Evolutionary conservation across 1,140 invertebrate species (phyloP), one percentile per base, ranked within the genome.

Genomic region (Notospermus geniculatus): DNA sequence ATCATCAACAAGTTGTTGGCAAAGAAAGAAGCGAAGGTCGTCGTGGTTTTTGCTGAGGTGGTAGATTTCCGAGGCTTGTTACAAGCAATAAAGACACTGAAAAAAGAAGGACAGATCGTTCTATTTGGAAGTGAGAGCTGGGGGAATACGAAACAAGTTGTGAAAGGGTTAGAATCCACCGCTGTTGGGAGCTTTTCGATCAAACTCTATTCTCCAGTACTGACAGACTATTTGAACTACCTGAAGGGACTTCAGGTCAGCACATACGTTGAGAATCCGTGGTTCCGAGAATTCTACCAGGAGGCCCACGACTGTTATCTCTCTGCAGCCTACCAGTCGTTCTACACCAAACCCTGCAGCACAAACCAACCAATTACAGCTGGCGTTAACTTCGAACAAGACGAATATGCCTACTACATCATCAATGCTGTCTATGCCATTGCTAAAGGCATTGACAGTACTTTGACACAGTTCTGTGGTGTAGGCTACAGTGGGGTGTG

Each of bases 201-300:
- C 11, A 59, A 62, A 17, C 60, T 71, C 19, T 41, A 55, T n/a
- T 4, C 52, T 2, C 69, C 67, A 4, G 23, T 58, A 22, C 54
- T 75, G 15, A 36, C 62, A 1, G 65, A 32, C 2, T 78, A 76
- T 53, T 19, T 13, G 15, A 59, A 57, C 4, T 69, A 75, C 62
- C 58, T 78, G 27, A 54, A 23, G 23, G 15, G 30, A 2, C 65
- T 75, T 2, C 71, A 64, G 25, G 71, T 72, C 30, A 63, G 65
- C 19, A 76, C 75, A 56, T 68, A 77, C 50, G 66, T 61, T 30
- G 68, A 17, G 9, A 78, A 80, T 60, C 75, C 75, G 1, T 80
- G 78, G 78, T 75, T 80, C 59, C 66, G 56, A 41, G 74, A 76
- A 41, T 77, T 72, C 74, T 78, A 67, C 60, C 68, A 77, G 54